Evolutionary conservation across 2,797 vertebrate genomes (phyloP).

Genomic region (Karalla daura): DNA sequence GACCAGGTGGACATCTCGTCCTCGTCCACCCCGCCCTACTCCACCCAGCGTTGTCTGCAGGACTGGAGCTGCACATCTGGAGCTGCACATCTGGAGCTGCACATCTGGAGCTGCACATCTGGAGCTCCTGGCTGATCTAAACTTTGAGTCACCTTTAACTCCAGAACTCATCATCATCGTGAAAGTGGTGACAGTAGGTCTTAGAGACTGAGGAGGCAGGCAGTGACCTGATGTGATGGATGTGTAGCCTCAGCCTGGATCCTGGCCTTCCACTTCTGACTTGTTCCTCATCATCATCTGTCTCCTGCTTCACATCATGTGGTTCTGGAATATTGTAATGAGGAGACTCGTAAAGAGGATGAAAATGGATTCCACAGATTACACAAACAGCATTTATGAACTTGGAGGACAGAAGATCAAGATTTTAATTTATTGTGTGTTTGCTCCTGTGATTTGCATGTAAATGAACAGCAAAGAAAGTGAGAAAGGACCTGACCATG

Average conservation of each 20-base stretch:
- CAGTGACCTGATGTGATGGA: neutral
- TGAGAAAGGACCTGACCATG: neutral
- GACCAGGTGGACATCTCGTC: no score
- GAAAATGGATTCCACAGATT: neutral
- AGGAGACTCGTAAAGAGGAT: neutral
- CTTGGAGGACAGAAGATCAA: neutral
- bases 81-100: no score
- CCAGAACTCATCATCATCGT: neutral
- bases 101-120: no score
- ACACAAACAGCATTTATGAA: neutral
- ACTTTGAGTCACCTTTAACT: neutral
- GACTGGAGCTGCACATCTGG: no score
- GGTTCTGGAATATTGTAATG: neutral
- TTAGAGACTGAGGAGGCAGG: neutral
- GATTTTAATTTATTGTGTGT: conserved; percentile 35
- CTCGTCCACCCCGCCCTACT: no score
- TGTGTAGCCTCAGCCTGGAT: no score
- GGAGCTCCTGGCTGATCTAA: neutral
- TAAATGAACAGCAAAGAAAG: neutral
- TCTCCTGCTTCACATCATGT: neutral
- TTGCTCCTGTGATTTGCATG: conserved; percentile 4
- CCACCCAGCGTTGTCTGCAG: no score
- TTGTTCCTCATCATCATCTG: conserved; percentile 9
- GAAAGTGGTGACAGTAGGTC: conserved; percentile 9
- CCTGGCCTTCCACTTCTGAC: no score